These are phyloP conservation scores for Anabacerthia variegaticeps DNA, from an alignment of 2,797 vertebrate genomes.

Conservation along the genomic window DNA sequence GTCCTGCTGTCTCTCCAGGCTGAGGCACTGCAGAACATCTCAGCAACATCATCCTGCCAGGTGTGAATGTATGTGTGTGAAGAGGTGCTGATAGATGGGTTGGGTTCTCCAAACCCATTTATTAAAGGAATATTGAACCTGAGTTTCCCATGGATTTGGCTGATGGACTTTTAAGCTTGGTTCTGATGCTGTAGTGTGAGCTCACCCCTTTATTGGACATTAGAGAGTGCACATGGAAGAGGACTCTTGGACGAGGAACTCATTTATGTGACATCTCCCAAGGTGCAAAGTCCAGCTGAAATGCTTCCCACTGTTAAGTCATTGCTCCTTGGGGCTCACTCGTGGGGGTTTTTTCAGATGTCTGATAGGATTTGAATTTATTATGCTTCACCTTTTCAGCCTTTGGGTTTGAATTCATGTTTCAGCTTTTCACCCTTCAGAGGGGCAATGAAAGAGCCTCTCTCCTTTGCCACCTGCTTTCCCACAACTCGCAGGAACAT, in stretches of 20 bases:
- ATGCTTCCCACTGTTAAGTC: conserved; percentile 56
- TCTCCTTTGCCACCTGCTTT: not conserved
- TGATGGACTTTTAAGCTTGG: conserved; percentile 26
- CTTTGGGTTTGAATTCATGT: not conserved
- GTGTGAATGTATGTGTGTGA: not conserved
- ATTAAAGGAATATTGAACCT: not conserved
- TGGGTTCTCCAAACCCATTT: not conserved
- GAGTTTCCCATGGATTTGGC: conserved; percentile 33
- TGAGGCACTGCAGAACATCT: not conserved
- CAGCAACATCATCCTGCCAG: not conserved
- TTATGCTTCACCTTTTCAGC: not conserved
- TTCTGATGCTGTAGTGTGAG: conserved; percentile 49
- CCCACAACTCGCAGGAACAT: not conserved
- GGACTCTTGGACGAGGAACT: conserved; percentile 18
- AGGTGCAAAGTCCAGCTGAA: conserved; percentile 59
- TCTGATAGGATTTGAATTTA: not conserved
- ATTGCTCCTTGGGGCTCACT: conserved; percentile 29
- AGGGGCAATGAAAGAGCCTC: not conserved
- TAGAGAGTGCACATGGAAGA: conserved; percentile 17
- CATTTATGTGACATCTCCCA: not conserved
- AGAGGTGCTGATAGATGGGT: not conserved
- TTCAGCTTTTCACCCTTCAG: not conserved
- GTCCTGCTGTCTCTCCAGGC: not conserved
- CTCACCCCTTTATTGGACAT: conserved; percentile 45
- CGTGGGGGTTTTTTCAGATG: not conserved